Evolutionary conservation across 2,888 invertebrate species (phyloP), one percentile per base, ranked within the genome.

Genomic region (Plutella xylostella): DNA sequence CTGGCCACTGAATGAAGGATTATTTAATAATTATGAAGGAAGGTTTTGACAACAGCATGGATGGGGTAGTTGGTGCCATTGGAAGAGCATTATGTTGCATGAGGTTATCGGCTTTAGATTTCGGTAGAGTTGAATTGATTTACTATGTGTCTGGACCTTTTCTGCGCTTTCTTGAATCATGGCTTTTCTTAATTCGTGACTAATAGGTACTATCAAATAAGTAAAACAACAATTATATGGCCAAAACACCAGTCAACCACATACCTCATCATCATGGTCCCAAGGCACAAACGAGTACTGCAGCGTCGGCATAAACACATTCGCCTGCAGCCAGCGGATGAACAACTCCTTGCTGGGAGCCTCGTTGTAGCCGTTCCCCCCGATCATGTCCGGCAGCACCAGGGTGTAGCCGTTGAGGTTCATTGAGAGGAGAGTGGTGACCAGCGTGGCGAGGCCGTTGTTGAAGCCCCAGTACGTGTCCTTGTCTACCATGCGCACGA

Each of bases 271-370:
- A 58, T 90, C 90, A 65, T 87, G 91, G 48, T 91, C 88, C 93
- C 94, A 95, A 0, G 94, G 94, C 4, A 90, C 87, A 54, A 89
- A 88, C 1, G 94, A 93, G 64, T 91, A 92, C 71, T 94, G 93
- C 58, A 94, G 77, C 0, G 88, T 73, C 0, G 94, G 93, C 89
- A 95, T 90, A 61, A 93, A 92, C 1, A 88, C 87, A 49, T 90
- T 91, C 0, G 91, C 89, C 61, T 93, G 90, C 28, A 92, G 73
- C 94, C 94, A 94, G 41, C 94, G 80, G 21, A 93, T 85, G 60
- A 90, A 91, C 48, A 91, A 68, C 61, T 90, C 90, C 55, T 87
- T 87, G 48, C 80, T 79, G 0, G 88, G 82, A 0, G 60, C 61
- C 25, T 76, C 85, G 38, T 85, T 79, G 64, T 89, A 89, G 0